Evolutionary conservation across 2,797 vertebrate species (phyloP), one percentile per base, ranked within the genome.

Genomic region (Siniperca scherzeri): DNA sequence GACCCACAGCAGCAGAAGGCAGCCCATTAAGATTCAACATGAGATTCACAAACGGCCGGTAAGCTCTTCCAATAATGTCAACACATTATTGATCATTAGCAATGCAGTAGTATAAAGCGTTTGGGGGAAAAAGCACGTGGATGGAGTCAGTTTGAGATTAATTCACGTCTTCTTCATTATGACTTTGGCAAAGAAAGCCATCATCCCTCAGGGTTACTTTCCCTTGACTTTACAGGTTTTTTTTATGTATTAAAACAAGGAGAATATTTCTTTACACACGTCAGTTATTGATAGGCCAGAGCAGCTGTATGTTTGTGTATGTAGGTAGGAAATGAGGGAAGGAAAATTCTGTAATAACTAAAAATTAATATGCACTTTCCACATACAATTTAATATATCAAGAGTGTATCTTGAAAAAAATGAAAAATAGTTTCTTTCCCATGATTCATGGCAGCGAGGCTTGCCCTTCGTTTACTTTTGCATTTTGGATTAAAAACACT

Each of bases 11-110:
- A 30, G 76, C 30, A 75, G 72, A 89, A 92, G 90, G 74, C 89
- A 87, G 85, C 27, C 1, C 74, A 91, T 93, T 91, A 86, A 78
- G 75, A 93, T 91, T 90, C 92, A 83, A 17, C 72, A 64, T 7
- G 67, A 75, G 86, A 46, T 38, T 33, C 84, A 50, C 69, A 71
- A 75, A 69, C 2, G 16, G 61, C 21, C 6, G 12, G 70, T 70
- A 67, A 81, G 87, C 72, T 71, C 77, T 7, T 68, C 67, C 65
- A 70, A 78, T 82, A 46, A 78, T 44, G 64, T 75, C 55, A 42
- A 30, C 61, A 44, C 62, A 60, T 90, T 87, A 93, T 65, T 80
- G 84, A 82, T 83, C 74, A 83, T 88, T 89, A 85, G 78, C 33
- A 16, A 62, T 60, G 70, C 77, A 48, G 62, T 38, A 27, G 27